Evolutionary conservation across 2,797 vertebrate species (phyloP).

Genomic region (Eleutherodactylus coqui): DNA sequence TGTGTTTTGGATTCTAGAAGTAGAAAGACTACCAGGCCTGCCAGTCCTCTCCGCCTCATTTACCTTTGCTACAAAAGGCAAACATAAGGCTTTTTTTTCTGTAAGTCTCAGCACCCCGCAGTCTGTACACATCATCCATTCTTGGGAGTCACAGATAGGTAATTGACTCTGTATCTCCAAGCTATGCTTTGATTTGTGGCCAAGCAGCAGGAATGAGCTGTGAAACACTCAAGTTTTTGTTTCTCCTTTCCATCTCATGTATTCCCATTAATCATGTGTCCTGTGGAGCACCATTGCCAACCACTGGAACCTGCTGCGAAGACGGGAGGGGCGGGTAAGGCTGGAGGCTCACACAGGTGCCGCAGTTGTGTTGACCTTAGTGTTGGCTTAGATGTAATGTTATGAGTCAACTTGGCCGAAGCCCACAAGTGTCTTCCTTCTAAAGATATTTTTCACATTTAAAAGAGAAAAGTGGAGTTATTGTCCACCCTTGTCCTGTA

Average conservation of each 20-base stretch:
- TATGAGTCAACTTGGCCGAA: slow-evolving; percentile 31
- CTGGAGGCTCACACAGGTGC: slow-evolving; percentile 59
- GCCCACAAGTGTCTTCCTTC: neutral
- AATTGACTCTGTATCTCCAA: slow-evolving; percentile 67
- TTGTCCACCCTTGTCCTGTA: neutral
- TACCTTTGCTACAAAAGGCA: slow-evolving; percentile 63
- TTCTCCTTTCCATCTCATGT: slow-evolving; percentile 64
- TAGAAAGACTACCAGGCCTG: slow-evolving; percentile 29
- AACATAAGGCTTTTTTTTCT: slow-evolving; percentile 66
- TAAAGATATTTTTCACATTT: neutral
- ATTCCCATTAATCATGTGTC: slow-evolving; percentile 70
- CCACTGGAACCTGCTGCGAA: slow-evolving; percentile 68
- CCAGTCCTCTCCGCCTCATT: slow-evolving; percentile 54
- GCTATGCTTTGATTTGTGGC: slow-evolving; percentile 67
- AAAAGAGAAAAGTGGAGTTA: neutral
- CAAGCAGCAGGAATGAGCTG: slow-evolving; percentile 70
- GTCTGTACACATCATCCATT: slow-evolving; percentile 67
- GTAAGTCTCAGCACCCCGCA: slow-evolving; percentile 64
- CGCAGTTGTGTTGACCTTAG: slow-evolving; percentile 63
- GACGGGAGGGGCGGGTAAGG: slow-evolving; percentile 66
- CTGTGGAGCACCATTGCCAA: slow-evolving; percentile 66
- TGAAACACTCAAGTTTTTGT: slow-evolving; percentile 68
- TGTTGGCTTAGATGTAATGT: slow-evolving; percentile 18
- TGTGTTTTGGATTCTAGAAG: slow-evolving; percentile 47
- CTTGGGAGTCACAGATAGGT: slow-evolving; percentile 66